phyloP scores from a whole-genome alignment of 2,888 invertebrate species.

The Gonocerus acuteangulatus region DNA sequence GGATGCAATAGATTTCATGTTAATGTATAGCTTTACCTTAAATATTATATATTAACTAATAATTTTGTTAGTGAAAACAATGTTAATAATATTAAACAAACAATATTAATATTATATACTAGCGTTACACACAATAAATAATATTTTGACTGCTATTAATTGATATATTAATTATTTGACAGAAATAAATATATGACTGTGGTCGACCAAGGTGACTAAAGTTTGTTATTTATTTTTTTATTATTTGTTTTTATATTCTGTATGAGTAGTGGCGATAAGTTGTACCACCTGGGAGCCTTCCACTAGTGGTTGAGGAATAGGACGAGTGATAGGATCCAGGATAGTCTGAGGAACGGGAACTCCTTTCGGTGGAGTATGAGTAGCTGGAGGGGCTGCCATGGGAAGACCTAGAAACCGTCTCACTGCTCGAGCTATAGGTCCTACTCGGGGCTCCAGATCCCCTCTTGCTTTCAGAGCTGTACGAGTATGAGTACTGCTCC shows the following conservation, averaged over 20 bases:
- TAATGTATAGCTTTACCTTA: too few species aligned
- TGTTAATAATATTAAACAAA: constrained; percentile 17
- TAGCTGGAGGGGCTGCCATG: constrained; percentile 53
- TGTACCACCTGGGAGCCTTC: constrained; percentile 75
- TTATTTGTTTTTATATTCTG: constrained; percentile 57
- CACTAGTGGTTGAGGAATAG: constrained; percentile 69
- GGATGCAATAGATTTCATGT: too few species aligned
- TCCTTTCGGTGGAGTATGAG: constrained; percentile 67
- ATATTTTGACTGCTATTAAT: too few species aligned
- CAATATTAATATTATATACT: constrained; percentile 6
- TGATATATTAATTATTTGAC: not conserved
- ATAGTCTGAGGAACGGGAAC: constrained; percentile 55
- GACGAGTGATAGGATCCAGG: constrained; percentile 71
- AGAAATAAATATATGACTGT: not conserved
- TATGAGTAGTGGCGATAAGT: constrained; percentile 79
- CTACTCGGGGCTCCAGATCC: constrained; percentile 50
- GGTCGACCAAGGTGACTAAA: not conserved
- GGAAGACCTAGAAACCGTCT: constrained; percentile 58
- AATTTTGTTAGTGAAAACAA: constrained; percentile 10
- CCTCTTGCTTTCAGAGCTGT: constrained; percentile 54
- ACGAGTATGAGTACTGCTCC: constrained; percentile 79
- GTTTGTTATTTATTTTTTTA: not conserved
- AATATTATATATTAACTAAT: not conserved
- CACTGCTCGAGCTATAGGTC: constrained; percentile 62
- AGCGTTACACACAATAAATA: constrained; percentile 1